Percentiles rank a stretch among this genome's conserved stretches.
Evolutionary conservation across 1,140 invertebrate genomes (phyloP).

Genomic region (Papilio machaon): DNA sequence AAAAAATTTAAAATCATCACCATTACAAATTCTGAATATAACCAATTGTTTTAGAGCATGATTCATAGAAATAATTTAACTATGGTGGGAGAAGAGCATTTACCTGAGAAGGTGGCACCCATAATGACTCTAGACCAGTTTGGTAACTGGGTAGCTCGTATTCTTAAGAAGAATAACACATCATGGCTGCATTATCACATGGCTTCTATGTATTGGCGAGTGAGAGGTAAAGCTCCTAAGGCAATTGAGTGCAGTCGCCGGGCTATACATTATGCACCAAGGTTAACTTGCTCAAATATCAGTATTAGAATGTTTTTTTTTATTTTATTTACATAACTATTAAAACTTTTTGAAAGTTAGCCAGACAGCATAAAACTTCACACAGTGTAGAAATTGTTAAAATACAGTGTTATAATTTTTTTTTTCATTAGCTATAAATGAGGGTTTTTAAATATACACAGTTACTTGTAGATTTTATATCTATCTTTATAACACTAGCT

Average conservation of each 20-base stretch:
- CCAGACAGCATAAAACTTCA: neutral
- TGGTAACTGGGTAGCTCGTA: constrained; percentile 85
- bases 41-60: constrained; percentile 81
- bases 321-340: constrained; percentile 27
- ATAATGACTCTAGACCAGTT: constrained; percentile 86
- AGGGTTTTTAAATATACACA: too few species aligned
- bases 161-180: constrained; percentile 86
- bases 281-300: constrained; percentile 77
- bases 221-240: constrained; percentile 89
- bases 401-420: neutral
- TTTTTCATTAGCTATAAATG: too few species aligned
- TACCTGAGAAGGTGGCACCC: constrained; percentile 84
- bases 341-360: neutral
- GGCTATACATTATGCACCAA: constrained; percentile 90
- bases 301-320: constrained; percentile 36
- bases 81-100: constrained; percentile 85
- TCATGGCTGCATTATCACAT: constrained; percentile 94
- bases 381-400: neutral
- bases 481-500: too few species aligned
- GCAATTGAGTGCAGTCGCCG: constrained; percentile 91
- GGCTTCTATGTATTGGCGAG: constrained; percentile 93
- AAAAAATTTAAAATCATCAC: too few species aligned
- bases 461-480: too few species aligned
- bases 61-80: constrained; percentile 85
- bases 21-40: neutral